Evolutionary conservation across 2,113 vertebrate species (phyloP).

Genomic region (Columbina picui): DNA sequence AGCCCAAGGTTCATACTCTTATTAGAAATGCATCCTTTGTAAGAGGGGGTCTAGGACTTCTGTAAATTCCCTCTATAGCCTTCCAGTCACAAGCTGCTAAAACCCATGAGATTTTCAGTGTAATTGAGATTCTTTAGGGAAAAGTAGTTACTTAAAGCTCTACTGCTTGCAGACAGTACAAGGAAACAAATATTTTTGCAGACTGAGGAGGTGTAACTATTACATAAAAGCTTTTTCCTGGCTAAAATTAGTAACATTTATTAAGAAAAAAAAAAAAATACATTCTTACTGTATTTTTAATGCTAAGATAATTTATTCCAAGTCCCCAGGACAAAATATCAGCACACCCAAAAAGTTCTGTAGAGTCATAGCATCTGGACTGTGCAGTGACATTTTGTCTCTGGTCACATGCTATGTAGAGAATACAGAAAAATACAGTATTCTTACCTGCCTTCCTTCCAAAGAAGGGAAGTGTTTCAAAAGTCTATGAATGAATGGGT

Average conservation of each 20-base stretch:
- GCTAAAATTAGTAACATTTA: background rate
- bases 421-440: background rate
- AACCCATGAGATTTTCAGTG: background rate
- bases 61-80: background rate
- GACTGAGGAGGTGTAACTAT: background rate
- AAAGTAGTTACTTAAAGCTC: background rate
- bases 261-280: background rate
- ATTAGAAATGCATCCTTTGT: background rate
- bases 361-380: background rate
- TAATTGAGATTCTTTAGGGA: background rate
- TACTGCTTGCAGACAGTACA: background rate
- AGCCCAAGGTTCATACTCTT: background rate
- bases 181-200: background rate
- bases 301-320: background rate
- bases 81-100: background rate
- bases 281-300: background rate
- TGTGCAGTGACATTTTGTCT: background rate
- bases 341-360: background rate
- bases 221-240: background rate
- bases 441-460: background rate
- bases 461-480: background rate
- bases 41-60: background rate
- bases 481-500: background rate
- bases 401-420: background rate
- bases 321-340: background rate